Percentiles rank a stretch among this genome's conserved stretches.
These are phyloP conservation scores for Phasianus colchicus DNA, from an alignment of 2,113 vertebrate species.

Conservation along the genomic window DNA sequence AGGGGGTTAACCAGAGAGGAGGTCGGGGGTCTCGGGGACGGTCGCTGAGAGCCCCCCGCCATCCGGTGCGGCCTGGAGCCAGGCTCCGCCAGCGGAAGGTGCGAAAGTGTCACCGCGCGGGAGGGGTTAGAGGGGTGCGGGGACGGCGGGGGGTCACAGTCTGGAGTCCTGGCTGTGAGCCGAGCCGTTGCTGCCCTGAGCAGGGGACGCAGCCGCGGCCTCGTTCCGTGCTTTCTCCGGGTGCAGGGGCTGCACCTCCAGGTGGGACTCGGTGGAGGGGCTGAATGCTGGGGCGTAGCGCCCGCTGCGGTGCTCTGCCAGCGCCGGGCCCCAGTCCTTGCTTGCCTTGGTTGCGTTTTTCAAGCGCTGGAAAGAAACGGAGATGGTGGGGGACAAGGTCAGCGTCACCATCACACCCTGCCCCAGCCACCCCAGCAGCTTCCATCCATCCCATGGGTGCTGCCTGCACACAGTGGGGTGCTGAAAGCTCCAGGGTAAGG, in stretches of 20 bases:
- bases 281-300: slow-evolving; percentile 83
- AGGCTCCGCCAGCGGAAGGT: slow-evolving; percentile 74
- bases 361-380: slow-evolving; percentile 83
- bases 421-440: neutral
- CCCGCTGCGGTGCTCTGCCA: slow-evolving; percentile 92
- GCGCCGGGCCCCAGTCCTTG: slow-evolving; percentile 93
- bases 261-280: slow-evolving; percentile 79
- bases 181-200: slow-evolving; percentile 93
- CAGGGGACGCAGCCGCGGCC: slow-evolving; percentile 75
- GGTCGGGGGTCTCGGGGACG: neutral
- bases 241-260: slow-evolving; percentile 87
- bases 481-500: neutral
- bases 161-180: slow-evolving; percentile 92
- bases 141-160: slow-evolving; percentile 73
- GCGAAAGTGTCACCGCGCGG: slow-evolving; percentile 40
- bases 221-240: slow-evolving; percentile 87
- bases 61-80: slow-evolving; percentile 55
- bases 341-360: slow-evolving; percentile 90
- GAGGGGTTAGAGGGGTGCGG: slow-evolving; percentile 47
- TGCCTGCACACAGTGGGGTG: neutral
- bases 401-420: neutral
- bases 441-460: neutral
- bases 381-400: neutral
- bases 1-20: slow-evolving; percentile 24
- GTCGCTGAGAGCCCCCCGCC: slow-evolving; percentile 41